Conservation (phyloP, 2,113 vertebrate species). For the Chionomys nivalis region DNA sequence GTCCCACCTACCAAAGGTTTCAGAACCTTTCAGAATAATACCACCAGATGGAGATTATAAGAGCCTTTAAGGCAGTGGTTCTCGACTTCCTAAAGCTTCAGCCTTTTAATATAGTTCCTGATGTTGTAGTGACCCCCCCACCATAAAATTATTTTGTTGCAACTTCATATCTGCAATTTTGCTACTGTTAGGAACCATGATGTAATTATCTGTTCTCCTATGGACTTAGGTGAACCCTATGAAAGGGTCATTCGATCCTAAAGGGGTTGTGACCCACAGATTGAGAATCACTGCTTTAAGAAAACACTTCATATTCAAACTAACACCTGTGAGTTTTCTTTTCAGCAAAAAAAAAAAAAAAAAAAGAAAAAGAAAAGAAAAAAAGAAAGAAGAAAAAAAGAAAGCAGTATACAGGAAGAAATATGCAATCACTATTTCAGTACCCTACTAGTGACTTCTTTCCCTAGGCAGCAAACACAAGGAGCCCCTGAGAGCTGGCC, state of each 20-base stretch:
- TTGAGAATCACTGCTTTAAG: neutral
- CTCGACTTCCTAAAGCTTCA: neutral
- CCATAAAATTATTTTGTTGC: neutral
- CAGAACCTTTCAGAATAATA: neutral
- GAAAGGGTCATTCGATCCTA: neutral
- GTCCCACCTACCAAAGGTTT: neutral
- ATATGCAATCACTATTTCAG: no score
- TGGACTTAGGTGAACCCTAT: neutral
- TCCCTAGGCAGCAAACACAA: neutral
- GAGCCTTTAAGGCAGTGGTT: neutral
- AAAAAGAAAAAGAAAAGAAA: no score
- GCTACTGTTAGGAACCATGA: neutral
- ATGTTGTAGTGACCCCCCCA: neutral
- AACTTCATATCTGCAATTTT: neutral
- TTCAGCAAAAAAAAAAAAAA: neutral
- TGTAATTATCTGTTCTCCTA: neutral
- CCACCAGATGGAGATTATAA: neutral
- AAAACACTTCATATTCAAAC: neutral
- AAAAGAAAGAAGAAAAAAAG: neutral
- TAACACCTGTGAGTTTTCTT: neutral
- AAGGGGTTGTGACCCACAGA: neutral
- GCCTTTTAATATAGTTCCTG: neutral
- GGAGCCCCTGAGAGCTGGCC: neutral
- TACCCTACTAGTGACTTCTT: constrained; percentile 19
- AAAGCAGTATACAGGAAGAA: neutral